Evolutionary conservation across 2,797 vertebrate species (phyloP), one percentile per base, ranked within the genome.

Genomic region (Amphiprion clarkii): DNA sequence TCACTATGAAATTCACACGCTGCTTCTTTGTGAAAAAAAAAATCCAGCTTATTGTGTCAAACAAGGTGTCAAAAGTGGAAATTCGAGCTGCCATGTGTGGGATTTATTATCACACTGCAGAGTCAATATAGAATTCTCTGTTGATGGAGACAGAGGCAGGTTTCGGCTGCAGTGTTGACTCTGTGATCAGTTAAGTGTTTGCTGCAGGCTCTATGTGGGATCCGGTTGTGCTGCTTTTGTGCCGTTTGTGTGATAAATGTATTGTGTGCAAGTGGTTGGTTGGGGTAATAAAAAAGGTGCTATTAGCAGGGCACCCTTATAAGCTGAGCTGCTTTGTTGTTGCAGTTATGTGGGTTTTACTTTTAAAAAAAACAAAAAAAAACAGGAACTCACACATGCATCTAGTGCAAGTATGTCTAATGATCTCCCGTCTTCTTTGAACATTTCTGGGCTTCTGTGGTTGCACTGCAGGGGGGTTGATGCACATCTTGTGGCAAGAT

Each of bases 191-290:
- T 48, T 46, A 48, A 39, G 71, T 19, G 82, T 85, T 90, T 78
- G 91, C 93, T 93, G 76, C 86, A 82, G 94, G 94, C 92, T 89
- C 69, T 74, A 4, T 65, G 51, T 49, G 49, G 81, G 88, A 93
- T 92, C 95, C 85, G 71, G 94, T 93, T 93, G 84, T 90, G 67
- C 93, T 81, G 82, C 94, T 95, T 95, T 90, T 85, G 67, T 88
- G 71, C 67, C 84, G 64, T 83, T 80, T 42, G 63, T 60, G 53
- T 91, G 81, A 89, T 89, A 19, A 85, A 89, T 82, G 81, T 73
- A 75, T 89, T 91, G 80, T 86, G 67, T 84, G 61, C 25, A 82
- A 84, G 89, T 85, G 77, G 83, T 88, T 78, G 78, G 87, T 81
- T 76, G 17, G 73, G 84, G 72, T 86, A 62, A 86, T 85, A 87